These are phyloP conservation scores for Rhopalosiphum nymphaeae DNA, from an alignment of 2,888 invertebrate genomes.

Conservation along the genomic window DNA sequence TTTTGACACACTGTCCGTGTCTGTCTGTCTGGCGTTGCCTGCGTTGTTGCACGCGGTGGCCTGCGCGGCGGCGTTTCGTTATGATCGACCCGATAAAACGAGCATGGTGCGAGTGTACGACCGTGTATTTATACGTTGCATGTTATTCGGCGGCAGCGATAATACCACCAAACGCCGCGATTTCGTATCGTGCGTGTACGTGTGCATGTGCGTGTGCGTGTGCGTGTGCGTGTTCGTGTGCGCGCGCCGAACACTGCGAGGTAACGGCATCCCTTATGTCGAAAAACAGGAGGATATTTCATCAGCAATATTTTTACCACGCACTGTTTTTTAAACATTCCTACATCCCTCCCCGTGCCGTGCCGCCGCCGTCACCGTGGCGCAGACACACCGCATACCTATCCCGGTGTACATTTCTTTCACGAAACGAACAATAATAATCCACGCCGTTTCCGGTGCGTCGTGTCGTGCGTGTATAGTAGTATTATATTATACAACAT, in stretches of 20 bases:
- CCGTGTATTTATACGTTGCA: not conserved
- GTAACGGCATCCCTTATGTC: conserved; percentile 23
- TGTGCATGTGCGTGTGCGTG: not conserved
- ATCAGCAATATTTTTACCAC: not conserved
- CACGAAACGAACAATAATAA: not conserved
- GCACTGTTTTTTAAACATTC: conserved; percentile 2
- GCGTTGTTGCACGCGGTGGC: not conserved
- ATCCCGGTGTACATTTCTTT: not conserved
- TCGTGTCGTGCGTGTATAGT: not conserved
- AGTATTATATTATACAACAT: not conserved
- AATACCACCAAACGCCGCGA: not conserved
- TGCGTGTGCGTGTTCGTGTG: not conserved
- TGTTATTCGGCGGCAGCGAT: not conserved
- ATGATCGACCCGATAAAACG: conserved; percentile 21
- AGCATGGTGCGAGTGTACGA: not conserved
- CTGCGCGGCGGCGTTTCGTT: not conserved
- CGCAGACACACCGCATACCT: not conserved
- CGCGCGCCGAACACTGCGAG: not conserved
- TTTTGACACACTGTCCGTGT: not conserved
- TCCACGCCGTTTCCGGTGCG: conserved; percentile 17
- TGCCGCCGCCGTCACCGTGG: not conserved
- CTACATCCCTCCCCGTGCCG: not conserved
- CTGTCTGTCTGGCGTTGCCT: conserved; percentile 1
- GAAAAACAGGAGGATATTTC: not conserved
- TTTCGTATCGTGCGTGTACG: not conserved